Evolutionary conservation across 1,140 invertebrate genomes (phyloP).

Genomic region (Orius laevigatus): DNA sequence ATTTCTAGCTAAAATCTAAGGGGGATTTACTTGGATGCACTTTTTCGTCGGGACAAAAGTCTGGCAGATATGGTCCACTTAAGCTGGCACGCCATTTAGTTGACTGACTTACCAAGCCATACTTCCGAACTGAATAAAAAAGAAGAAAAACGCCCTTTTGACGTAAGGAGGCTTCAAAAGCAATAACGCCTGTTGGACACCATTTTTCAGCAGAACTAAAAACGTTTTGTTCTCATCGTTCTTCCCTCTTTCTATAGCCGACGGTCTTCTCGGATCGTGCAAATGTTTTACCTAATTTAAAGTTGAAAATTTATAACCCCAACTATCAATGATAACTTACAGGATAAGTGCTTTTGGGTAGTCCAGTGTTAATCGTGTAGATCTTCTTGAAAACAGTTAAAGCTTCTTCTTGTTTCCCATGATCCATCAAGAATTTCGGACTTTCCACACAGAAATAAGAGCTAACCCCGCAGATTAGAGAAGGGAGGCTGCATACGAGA

Average conservation of each 20-base stretch:
- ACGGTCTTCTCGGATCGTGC: not conserved
- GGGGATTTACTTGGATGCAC: too few species aligned
- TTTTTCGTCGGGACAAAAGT: too few species aligned
- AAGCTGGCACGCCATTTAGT: too few species aligned
- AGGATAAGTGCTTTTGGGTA: constrained; percentile 50
- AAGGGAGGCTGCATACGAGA: constrained; percentile 68
- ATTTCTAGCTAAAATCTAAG: not conserved
- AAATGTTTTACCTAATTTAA: not conserved
- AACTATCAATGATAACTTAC: too few species aligned
- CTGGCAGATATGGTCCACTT: too few species aligned
- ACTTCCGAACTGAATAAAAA: constrained; percentile 4
- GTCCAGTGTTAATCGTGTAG: constrained; percentile 62
- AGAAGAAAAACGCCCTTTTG: not conserved
- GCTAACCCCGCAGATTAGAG: constrained; percentile 63
- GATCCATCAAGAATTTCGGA: constrained; percentile 69
- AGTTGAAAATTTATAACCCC: not conserved
- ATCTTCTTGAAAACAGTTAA: constrained; percentile 62
- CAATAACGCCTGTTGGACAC: not conserved
- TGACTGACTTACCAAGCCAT: constrained; percentile 3
- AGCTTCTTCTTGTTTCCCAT: constrained; percentile 58
- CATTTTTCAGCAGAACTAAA: not conserved
- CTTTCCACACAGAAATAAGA: constrained; percentile 80
- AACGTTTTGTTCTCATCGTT: not conserved
- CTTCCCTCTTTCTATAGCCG: not conserved
- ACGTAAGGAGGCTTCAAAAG: not conserved